These are phyloP conservation scores for Venustoraphidia nigricollis DNA, from an alignment of 2,888 invertebrate genomes.

Conservation along the genomic window DNA sequence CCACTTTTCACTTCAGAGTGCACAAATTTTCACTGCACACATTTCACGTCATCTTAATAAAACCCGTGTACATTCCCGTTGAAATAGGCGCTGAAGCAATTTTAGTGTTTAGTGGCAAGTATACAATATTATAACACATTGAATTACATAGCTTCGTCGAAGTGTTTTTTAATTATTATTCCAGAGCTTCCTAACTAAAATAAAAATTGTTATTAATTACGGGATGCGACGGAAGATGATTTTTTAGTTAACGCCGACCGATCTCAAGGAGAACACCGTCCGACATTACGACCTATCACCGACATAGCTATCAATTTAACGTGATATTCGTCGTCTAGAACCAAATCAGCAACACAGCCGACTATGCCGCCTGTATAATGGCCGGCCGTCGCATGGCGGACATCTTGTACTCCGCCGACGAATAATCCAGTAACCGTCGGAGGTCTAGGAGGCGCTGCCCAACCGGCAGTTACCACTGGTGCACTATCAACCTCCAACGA, in stretches of 20 bases:
- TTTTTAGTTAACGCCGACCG: no score
- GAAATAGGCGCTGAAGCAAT: no score
- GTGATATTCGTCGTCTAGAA: slow-evolving; percentile 41
- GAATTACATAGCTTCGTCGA: background rate
- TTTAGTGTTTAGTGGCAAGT: no score
- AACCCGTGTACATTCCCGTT: no score
- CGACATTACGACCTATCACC: slow-evolving; percentile 30
- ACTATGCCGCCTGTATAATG: slow-evolving; percentile 37
- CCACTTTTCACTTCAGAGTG: no score
- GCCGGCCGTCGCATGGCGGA: slow-evolving; percentile 22
- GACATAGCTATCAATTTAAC: slow-evolving; percentile 33
- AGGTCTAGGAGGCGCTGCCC: slow-evolving; percentile 72
- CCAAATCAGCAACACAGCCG: slow-evolving; percentile 46
- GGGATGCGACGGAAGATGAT: background rate
- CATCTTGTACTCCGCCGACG: slow-evolving; percentile 44
- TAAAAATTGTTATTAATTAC: background rate
- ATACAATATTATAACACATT: no score
- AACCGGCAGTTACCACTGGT: slow-evolving; percentile 61
- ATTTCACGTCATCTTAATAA: no score
- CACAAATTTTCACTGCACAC: no score
- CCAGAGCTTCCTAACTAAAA: background rate
- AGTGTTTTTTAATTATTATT: background rate
- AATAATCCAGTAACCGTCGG: slow-evolving; percentile 81
- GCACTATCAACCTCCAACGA: slow-evolving; percentile 80
- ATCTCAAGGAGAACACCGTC: slow-evolving; percentile 22